A percentile compares a stretch with the other conserved stretches of the same genome.
phyloP scores from a whole-genome alignment of 2,888 invertebrate genomes.

The Trichogramma evanescens region DNA sequence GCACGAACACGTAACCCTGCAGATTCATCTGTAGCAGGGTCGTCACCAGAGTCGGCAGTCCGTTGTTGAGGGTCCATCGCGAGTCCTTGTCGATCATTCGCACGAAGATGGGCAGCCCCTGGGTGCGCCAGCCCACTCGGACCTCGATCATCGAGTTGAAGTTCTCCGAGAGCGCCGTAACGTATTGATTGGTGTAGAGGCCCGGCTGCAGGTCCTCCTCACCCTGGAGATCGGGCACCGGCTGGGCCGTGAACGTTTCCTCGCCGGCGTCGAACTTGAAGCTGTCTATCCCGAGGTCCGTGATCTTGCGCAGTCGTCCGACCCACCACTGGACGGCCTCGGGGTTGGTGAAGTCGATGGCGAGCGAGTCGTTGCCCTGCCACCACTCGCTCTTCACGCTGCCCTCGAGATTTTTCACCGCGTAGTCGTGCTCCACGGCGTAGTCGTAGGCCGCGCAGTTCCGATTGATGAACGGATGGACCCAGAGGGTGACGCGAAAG shows the following conservation, averaged over 20 bases:
- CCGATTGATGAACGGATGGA: conserved; percentile 75
- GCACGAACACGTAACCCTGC: conserved; percentile 57
- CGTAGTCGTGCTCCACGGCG: conserved; percentile 55
- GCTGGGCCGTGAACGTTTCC: conserved; percentile 59
- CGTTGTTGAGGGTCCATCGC: conserved; percentile 62
- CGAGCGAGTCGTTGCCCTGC: conserved; percentile 50
- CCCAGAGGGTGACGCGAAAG: conserved; percentile 62
- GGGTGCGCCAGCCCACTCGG: conserved; percentile 63
- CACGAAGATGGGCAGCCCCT: conserved; percentile 63
- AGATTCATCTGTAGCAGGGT: conserved; percentile 58
- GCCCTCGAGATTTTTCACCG: conserved; percentile 45
- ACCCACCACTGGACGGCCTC: conserved; percentile 58
- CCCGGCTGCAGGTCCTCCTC: conserved; percentile 54
- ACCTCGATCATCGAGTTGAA: conserved; percentile 64
- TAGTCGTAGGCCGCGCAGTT: conserved; percentile 57
- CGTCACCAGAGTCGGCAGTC: conserved; percentile 65
- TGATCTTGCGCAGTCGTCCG: conserved; percentile 50
- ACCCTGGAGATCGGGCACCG: conserved; percentile 53
- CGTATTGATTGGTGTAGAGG: conserved; percentile 53
- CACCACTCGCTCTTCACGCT: conserved; percentile 46
- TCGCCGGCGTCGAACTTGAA: conserved; percentile 82
- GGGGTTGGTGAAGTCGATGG: conserved; percentile 69
- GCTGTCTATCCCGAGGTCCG: conserved; percentile 61
- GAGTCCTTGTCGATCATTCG: conserved; percentile 76
- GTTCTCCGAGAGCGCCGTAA: conserved; percentile 50